phyloP scores from a whole-genome alignment of 2,888 invertebrate genomes.

The Drosophila cyrtoloma region DNA sequence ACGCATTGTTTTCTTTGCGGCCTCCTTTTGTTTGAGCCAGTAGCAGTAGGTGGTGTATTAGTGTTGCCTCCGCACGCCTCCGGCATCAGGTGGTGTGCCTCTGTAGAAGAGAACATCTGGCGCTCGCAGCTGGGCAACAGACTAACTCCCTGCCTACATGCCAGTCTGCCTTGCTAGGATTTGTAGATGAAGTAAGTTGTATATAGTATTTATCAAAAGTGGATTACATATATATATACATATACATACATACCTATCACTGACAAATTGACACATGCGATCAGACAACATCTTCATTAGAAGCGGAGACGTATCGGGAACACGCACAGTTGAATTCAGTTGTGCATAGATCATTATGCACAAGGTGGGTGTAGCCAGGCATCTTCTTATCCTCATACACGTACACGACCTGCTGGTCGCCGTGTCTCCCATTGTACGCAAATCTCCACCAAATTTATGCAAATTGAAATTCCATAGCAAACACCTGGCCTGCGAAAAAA shows the following conservation, averaged over 20 bases:
- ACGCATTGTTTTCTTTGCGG: slow-evolving; percentile 36
- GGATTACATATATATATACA: background rate
- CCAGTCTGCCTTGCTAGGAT: slow-evolving; percentile 5
- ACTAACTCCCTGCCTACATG: background rate
- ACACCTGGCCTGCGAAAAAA: slow-evolving; percentile 60
- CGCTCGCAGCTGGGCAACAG: slow-evolving; percentile 16
- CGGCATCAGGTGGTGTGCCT: slow-evolving; percentile 39
- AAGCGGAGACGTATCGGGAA: slow-evolving; percentile 3
- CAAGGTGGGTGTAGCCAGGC: slow-evolving; percentile 33
- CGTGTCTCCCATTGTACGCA: slow-evolving; percentile 68
- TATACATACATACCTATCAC: background rate
- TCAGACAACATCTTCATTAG: slow-evolving; percentile 48
- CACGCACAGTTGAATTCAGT: slow-evolving; percentile 10
- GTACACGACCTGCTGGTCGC: background rate
- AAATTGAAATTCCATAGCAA: slow-evolving; percentile 76
- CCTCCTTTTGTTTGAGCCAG: slow-evolving; percentile 47
- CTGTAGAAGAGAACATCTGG: slow-evolving; percentile 32
- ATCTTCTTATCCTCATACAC: slow-evolving; percentile 30
- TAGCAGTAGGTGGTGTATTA: slow-evolving; percentile 77
- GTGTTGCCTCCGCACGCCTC: slow-evolving; percentile 57
- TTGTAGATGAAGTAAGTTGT: background rate
- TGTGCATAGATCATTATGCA: slow-evolving; percentile 52
- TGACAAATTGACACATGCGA: slow-evolving; percentile 13
- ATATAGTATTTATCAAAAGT: background rate
- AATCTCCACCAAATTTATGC: slow-evolving; percentile 79